Evolutionary conservation across 2,797 vertebrate species (phyloP), one percentile per base, ranked within the genome.

Genomic region (Oceanodroma leucorhoa): DNA sequence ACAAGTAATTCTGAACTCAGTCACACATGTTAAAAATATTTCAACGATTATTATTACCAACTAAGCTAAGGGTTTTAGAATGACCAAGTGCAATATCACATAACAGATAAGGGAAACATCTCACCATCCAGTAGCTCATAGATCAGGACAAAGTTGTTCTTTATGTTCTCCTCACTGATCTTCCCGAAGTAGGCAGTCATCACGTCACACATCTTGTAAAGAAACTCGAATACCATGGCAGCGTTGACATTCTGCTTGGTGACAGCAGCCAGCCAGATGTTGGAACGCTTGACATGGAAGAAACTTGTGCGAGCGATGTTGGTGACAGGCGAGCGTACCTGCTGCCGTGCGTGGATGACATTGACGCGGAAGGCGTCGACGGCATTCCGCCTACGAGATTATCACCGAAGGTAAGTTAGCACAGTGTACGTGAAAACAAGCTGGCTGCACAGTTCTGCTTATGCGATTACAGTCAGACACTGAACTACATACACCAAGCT

Each of bases 181-280:
- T 99, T 99, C 96, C 99, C 99, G 0, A 99, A 99, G 97, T 99
- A 99, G 58, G 99, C 99, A 2, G 99, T 99, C 99, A 99, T 99
- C 93, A 99, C 99, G 57, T 99, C 99, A 30, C 99, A 99, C 99
- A 99, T 99, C 98, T 99, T 99, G 98, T 99, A 99, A 36, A 99
- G 99, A 96, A 99, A 99, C 98, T 99, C 99, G 3, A 99, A 99
- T 72, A 99, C 99, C 99, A 99, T 99, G 96, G 99, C 99, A 22
- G 99, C 99, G 3, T 99, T 99, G 98, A 99, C 99, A 98, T 99
- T 99, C 98, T 99, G 99, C 98, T 99, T 99, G 98, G 99, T 99
- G 98, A 99, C 99, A 2, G 99, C 99, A 30, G 99, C 99, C 98
- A 99, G 98, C 99, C 99, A 99, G 98, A 99, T 99, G 98, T 99